Evolutionary conservation across 2,888 invertebrate species (phyloP).

Genomic region (Drosophila vallismaia): DNA sequence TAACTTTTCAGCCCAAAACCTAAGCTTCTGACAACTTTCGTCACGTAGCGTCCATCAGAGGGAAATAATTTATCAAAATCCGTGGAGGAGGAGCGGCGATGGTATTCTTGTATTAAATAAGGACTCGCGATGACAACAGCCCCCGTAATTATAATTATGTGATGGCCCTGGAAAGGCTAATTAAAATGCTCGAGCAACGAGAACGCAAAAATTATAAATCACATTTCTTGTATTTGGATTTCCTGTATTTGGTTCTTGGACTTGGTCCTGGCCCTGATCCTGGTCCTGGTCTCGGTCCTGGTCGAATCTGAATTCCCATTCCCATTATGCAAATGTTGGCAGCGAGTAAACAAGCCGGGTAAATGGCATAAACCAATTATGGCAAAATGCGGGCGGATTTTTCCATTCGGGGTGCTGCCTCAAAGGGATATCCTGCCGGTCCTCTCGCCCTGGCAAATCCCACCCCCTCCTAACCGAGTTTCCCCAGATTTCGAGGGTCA

Average conservation of each 20-base stretch:
- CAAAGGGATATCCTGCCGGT: conserved; percentile 38
- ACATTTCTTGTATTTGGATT: conserved; percentile 46
- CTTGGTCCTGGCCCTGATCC: conserved; percentile 9
- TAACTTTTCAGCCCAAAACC: not conserved
- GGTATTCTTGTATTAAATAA: conserved; percentile 76
- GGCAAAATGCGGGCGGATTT: conserved; percentile 26
- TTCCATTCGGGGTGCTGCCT: not conserved
- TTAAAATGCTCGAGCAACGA: conserved; percentile 42
- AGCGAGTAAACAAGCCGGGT: conserved; percentile 34
- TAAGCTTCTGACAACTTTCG: conserved; percentile 56
- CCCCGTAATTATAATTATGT: conserved; percentile 56
- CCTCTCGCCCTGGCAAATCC: conserved; percentile 9
- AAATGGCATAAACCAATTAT: conserved; percentile 62
- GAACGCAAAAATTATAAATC: conserved; percentile 44
- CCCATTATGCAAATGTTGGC: conserved; percentile 44
- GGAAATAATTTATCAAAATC: conserved; percentile 78
- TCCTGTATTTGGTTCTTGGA: conserved; percentile 8
- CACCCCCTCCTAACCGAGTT: not conserved
- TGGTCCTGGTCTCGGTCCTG: too few relatives aligned
- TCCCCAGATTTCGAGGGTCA: conserved; percentile 27
- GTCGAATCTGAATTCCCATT: not conserved
- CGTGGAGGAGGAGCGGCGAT: too few relatives aligned
- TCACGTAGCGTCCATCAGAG: conserved; percentile 63
- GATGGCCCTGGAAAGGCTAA: conserved; percentile 18
- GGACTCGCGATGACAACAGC: conserved; percentile 71